Evolutionary conservation across 2,113 vertebrate genomes (phyloP).

Genomic region (Tichodroma muraria): DNA sequence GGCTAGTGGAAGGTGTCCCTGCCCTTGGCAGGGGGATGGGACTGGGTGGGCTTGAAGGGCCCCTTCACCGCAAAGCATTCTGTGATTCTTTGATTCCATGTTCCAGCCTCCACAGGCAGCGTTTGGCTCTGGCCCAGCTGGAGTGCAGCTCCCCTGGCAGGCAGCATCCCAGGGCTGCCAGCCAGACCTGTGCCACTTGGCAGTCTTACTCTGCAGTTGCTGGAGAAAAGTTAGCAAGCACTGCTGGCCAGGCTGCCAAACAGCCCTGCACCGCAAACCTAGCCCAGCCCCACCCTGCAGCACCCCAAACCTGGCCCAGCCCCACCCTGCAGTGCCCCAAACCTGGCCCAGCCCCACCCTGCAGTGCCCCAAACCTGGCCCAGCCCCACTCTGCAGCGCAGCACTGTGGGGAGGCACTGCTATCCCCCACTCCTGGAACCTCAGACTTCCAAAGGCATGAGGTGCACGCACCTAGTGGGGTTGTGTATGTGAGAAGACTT

Average conservation of each 20-base stretch:
- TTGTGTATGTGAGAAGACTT: not conserved
- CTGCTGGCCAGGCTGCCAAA: not conserved
- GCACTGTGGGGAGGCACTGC: not conserved
- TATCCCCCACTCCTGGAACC: not conserved
- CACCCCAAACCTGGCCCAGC: not conserved
- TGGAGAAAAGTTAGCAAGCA: not conserved
- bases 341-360: too few relatives aligned
- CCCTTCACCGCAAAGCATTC: not conserved
- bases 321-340: not conserved
- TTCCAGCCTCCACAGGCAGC: not conserved
- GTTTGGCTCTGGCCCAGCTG: not conserved
- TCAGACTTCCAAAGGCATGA: not conserved
- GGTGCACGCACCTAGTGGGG: not conserved
- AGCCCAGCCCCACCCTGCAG: not conserved
- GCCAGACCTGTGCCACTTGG: not conserved
- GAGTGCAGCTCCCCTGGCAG: not conserved
- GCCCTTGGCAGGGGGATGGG: not conserved
- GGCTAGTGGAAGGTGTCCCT: not conserved
- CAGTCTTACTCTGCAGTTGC: not conserved
- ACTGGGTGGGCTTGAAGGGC: not conserved
- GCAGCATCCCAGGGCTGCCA: not conserved
- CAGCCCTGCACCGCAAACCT: not conserved
- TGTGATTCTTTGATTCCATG: not conserved
- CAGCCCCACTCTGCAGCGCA: not conserved
- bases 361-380: not conserved